Percentiles rank a stretch among this genome's conserved stretches.
Conservation (phyloP, 1,140 invertebrate species). For the Brachionus calyciflorus region DNA sequence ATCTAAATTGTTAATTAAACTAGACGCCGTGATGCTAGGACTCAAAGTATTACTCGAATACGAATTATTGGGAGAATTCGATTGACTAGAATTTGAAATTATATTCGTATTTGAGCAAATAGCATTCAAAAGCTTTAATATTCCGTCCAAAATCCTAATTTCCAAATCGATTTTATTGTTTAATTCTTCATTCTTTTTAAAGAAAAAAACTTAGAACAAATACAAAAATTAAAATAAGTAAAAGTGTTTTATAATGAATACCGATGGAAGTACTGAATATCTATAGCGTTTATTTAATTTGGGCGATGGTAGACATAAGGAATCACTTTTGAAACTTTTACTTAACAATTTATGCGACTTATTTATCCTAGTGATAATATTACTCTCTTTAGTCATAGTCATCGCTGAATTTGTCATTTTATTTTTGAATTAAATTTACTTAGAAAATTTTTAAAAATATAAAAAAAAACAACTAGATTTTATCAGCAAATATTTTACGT, state of each 20-base stretch:
- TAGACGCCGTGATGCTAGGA: neutral
- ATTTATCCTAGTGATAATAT: slow-evolving; percentile 15
- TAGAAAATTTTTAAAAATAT: neutral
- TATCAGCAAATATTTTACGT: slow-evolving; percentile 27
- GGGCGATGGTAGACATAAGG: slow-evolving; percentile 16
- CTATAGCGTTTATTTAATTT: slow-evolving; percentile 33
- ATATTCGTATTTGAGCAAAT: slow-evolving; percentile 10
- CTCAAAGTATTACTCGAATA: neutral
- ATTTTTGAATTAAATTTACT: neutral
- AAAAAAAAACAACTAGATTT: neutral
- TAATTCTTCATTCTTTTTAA: slow-evolving; percentile 36
- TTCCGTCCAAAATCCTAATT: slow-evolving; percentile 14
- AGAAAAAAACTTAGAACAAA: neutral
- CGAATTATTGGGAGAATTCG: neutral
- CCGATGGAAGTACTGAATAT: slow-evolving; percentile 28
- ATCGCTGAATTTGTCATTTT: slow-evolving; percentile 18
- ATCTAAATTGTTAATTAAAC: slow-evolving; percentile 7
- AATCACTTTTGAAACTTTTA: slow-evolving; percentile 30
- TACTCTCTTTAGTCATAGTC: neutral
- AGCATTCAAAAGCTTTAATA: slow-evolving; percentile 4
- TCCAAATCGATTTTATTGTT: slow-evolving; percentile 33
- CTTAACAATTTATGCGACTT: neutral
- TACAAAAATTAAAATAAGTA: neutral
- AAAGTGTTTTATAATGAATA: slow-evolving; percentile 2
- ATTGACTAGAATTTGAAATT: neutral